Evolutionary conservation across 2,113 vertebrate species (phyloP), one percentile per base, ranked within the genome.

Genomic region (Rhodinocichla rosea): DNA sequence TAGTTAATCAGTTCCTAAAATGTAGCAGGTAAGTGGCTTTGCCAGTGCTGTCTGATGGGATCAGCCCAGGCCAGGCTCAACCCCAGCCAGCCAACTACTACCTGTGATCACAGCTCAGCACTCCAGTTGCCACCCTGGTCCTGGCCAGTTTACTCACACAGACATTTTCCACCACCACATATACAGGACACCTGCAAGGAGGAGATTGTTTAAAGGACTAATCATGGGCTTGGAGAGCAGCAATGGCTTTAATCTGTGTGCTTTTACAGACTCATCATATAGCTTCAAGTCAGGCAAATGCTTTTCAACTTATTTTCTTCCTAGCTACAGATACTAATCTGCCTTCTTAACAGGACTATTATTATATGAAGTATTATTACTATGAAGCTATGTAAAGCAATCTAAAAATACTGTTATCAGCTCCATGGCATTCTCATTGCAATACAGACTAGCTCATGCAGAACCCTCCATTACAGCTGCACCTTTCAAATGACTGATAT

Each of bases 341-440:
- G 69, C 75, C 50, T 59, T 77, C 76, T 84, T 87, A 85, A 81
- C 21, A 86, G 64, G 21, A 47, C 60, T 90, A 37, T 94, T 64
- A 94, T 79, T 86, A 88, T 47, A n/a, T 69, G 75, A 94, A 88
- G 59, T 49, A 76, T 69, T 93, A 83, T 70, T 94, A 78, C 65
- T 78, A 42, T n/a, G 27, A 91, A 77, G 60, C 49, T 65, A 90
- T 44, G 62, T 56, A 83, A 95, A 95, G 42, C 64, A 56, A 67
- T 67, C 85, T 81, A 91, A 93, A 96, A 90, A 86, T 70, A 89
- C 59, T 56, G 15, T 63, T 47, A 80, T 83, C 50, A 49, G 13
- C 70, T 74, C 63, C 67, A 57, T 10, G 45, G 44, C 69, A 30
- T 70, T 35, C n/a, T 73, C 39, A 5, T 7, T 88, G 79, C 76